Base-by-base conservation (phyloP, 2,888 invertebrate species). In the Microctonus hyperodae region DNA sequence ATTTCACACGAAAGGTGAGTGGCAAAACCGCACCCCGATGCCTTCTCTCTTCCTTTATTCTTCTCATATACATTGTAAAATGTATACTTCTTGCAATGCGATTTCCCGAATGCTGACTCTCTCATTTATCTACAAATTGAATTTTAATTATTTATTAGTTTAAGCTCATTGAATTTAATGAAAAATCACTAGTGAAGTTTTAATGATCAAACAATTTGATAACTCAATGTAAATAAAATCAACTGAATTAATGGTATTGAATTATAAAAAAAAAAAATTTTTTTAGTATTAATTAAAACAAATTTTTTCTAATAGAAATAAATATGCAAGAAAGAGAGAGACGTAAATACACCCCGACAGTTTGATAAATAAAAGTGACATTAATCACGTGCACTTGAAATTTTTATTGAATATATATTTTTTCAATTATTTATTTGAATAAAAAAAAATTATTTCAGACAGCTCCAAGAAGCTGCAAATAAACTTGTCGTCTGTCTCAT, bases 91-190 rank as follows among this genome's bases (percentile, higher is more conserved):
- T 28, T 28, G n/a, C n/a, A n/a, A n/a, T 37, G 13, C 37, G 13
- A 13, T n/a, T 37, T 37, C n/a, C n/a, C n/a, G 5, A n/a, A n/a
- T 37, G 37, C 37, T 37, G 37, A n/a, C 5, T 13, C 4, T 55
- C 22, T 63, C 31, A 40, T 44, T 63, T 40, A 37, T 62, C 28
- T n/a, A 31, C 9, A n/a, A 22, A 23, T 22, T 20, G 48, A 22
- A 11, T 10, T 10, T 1, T 48, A 9, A 22, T 4, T 22, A 23
- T 23, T 22, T 22, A 50, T 50, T 11, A 50, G 37, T 37, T 37
- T 13, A 37, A n/a, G n/a, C 22, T 7, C 22, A 20, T 22, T 2
- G n/a, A 20, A 0, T 11, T 9, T 9, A 20, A 22, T 50, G 22
- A 50, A 20, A 22, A 20, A 50, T 50, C 7, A 6, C 22, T 7